phyloP scores from a whole-genome alignment of 2,888 invertebrate genomes.

The Neria commutata region DNA sequence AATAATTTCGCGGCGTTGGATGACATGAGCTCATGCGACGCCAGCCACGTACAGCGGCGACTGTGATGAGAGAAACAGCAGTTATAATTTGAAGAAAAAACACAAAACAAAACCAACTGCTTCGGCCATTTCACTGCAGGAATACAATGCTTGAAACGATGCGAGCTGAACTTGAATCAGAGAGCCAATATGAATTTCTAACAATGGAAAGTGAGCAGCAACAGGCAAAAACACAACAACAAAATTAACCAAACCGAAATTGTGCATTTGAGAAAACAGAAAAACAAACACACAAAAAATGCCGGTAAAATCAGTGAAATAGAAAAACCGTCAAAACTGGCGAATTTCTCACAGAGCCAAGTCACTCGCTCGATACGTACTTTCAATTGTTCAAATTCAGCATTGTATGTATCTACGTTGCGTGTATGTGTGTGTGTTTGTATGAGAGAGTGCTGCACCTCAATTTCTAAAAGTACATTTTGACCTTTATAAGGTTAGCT shows the following conservation, averaged over 20 bases:
- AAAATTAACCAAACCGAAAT: background rate
- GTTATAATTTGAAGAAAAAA: no score
- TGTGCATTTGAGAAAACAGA: background rate
- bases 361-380: background rate
- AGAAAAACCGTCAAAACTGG: constrained; percentile 8
- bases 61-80: no score
- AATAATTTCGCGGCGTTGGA: no score
- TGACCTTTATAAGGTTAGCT: constrained; percentile 36
- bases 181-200: background rate
- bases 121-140: no score
- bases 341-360: background rate
- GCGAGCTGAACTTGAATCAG: constrained; percentile 12
- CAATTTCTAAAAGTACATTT: constrained; percentile 14
- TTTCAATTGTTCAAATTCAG: background rate
- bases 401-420: background rate
- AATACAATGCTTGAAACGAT: no score
- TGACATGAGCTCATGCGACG: no score
- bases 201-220: constrained; percentile 16
- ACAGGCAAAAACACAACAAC: background rate
- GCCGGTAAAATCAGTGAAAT: background rate
- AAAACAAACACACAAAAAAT: constrained; percentile 3
- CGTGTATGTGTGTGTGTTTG: background rate
- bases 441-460: constrained; percentile 5
- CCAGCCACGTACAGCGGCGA: no score
- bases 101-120: no score